Evolutionary conservation across 2,113 vertebrate species (phyloP).

Genomic region (Pavo muticus): DNA sequence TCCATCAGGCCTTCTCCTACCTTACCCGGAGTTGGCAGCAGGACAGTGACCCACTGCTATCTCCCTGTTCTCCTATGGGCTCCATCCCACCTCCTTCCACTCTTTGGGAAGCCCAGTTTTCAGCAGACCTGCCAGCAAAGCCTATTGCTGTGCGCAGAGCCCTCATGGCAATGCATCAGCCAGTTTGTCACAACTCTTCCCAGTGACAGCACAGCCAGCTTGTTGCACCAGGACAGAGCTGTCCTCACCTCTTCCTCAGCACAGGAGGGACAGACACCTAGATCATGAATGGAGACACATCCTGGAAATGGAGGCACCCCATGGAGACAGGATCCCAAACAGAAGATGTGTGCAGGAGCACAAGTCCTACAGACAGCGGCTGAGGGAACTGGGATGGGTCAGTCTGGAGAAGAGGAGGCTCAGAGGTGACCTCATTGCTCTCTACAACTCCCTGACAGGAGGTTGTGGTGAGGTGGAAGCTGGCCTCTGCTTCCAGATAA

Average conservation of each 20-base stretch:
- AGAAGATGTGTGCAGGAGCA: background rate
- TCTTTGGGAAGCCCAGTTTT: accelerated
- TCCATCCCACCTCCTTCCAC: background rate
- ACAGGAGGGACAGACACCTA: background rate
- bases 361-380: too few species aligned
- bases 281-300: accelerated
- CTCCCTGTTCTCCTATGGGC: too few species aligned
- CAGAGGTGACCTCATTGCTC: too few species aligned
- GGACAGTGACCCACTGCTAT: background rate
- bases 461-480: too few species aligned
- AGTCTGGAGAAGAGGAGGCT: too few species aligned
- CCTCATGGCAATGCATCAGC: background rate
- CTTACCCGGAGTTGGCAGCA: background rate
- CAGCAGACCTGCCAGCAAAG: background rate
- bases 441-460: too few species aligned
- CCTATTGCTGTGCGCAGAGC: background rate
- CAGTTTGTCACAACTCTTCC: background rate
- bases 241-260: background rate
- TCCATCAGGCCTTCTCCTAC: background rate
- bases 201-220: background rate
- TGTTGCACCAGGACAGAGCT: background rate
- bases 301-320: background rate
- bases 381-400: too few species aligned
- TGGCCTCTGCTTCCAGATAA: too few species aligned
- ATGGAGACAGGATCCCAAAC: accelerated